These are phyloP conservation scores for Lycocerus yunnanus DNA, from an alignment of 2,888 invertebrate genomes.

Conservation along the genomic window DNA sequence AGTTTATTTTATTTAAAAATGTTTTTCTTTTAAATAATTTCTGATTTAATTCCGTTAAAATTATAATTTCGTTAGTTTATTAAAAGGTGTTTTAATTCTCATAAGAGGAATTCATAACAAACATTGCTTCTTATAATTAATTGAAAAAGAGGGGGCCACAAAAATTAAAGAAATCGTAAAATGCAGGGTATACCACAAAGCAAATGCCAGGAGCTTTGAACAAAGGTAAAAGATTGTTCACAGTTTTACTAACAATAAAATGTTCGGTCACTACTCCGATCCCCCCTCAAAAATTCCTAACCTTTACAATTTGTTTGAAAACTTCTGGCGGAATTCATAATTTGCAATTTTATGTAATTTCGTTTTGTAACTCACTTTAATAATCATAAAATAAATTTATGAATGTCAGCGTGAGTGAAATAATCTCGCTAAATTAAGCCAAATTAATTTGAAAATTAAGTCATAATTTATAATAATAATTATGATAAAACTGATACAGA, in stretches of 20 bases:
- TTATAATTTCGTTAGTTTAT: too few species aligned
- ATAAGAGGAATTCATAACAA: too few species aligned
- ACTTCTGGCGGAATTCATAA: neutral
- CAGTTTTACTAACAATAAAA: neutral
- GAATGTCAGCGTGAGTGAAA: neutral
- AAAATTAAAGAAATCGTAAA: neutral
- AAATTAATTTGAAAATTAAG: neutral
- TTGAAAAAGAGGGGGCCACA: neutral
- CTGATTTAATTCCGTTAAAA: too few species aligned
- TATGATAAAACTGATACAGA: neutral
- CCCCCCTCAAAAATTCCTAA: neutral
- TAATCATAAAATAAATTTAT: neutral
- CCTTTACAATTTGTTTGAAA: neutral
- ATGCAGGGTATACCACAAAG: neutral
- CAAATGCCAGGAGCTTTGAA: too few species aligned
- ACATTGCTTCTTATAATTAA: neutral
- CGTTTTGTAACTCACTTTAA: neutral
- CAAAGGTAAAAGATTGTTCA: neutral
- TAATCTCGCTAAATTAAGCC: neutral
- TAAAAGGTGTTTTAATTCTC: too few species aligned
- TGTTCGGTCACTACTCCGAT: neutral
- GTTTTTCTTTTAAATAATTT: too few species aligned
- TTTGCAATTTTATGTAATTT: neutral
- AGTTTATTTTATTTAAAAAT: too few species aligned
- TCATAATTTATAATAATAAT: neutral